A percentile compares a stretch with the other conserved stretches of the same genome.
Evolutionary conservation across 2,113 vertebrate species (phyloP).

Genomic region (Danionella cerebrum): DNA sequence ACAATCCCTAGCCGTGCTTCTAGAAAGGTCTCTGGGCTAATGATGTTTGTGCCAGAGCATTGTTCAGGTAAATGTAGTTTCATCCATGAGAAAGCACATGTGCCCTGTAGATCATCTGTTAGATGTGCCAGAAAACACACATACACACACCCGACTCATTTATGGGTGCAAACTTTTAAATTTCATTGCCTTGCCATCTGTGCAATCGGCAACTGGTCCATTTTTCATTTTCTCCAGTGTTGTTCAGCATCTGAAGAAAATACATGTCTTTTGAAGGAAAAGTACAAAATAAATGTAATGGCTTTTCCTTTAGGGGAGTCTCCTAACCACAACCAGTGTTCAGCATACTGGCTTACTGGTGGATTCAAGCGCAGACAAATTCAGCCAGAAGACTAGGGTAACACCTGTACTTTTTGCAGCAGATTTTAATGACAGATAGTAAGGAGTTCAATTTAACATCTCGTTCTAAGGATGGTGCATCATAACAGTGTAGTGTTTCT

Average conservation of each 20-base stretch:
- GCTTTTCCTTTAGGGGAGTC: too few species aligned
- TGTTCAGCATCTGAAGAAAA: slow-evolving; percentile 10
- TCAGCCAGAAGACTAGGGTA: too few species aligned
- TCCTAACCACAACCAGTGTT: too few species aligned
- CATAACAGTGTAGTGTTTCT: too few species aligned
- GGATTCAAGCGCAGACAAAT: too few species aligned
- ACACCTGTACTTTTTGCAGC: too few species aligned
- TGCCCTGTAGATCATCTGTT: background rate
- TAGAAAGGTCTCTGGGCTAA: slow-evolving; percentile 23
- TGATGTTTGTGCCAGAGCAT: slow-evolving; percentile 28
- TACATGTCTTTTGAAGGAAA: background rate
- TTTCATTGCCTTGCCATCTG: slow-evolving; percentile 37
- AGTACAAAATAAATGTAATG: too few species aligned
- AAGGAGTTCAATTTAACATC: too few species aligned
- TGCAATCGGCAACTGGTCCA: slow-evolving; percentile 20
- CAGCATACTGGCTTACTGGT: too few species aligned
- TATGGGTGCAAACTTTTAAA: slow-evolving; percentile 30
- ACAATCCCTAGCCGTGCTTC: slow-evolving; percentile 2
- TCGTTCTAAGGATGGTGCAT: too few species aligned
- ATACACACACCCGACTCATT: slow-evolving; percentile 23
- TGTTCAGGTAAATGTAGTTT: slow-evolving; percentile 17
- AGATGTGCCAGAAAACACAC: slow-evolving; percentile 25
- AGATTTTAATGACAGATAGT: too few species aligned
- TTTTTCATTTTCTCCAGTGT: background rate
- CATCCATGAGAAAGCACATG: slow-evolving; percentile 8